These are phyloP conservation scores for Psophia crepitans DNA, from an alignment of 2,113 vertebrate species.

Conservation along the genomic window DNA sequence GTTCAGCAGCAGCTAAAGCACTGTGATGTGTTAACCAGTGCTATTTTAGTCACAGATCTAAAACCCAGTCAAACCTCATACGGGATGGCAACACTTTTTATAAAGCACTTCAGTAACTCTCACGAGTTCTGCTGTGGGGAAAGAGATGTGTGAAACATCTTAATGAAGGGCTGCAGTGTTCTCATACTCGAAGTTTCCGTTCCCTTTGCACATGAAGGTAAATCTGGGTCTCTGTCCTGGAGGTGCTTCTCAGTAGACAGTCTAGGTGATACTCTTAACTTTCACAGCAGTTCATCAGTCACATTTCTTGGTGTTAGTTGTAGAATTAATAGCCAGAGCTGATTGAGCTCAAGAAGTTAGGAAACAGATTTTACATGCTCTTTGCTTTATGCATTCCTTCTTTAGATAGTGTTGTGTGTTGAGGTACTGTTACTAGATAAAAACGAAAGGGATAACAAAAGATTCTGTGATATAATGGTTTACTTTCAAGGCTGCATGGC, in stretches of 20 bases:
- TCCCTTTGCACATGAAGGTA: not conserved
- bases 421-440: not conserved
- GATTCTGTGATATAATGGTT: not conserved
- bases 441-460: not conserved
- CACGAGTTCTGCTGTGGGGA: not conserved
- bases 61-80: not conserved
- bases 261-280: not conserved
- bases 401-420: not conserved
- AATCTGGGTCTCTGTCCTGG: not conserved
- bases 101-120: not conserved
- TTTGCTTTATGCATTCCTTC: not conserved
- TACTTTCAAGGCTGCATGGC: not conserved
- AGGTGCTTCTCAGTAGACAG: not conserved
- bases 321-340: not conserved
- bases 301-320: not conserved
- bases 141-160: not conserved
- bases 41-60: not conserved
- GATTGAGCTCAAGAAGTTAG: not conserved
- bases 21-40: not conserved
- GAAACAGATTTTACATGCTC: not conserved
- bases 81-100: not conserved
- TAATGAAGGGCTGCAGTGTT: not conserved
- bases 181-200: not conserved
- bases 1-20: not conserved
- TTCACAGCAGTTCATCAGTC: not conserved